phyloP scores from a whole-genome alignment of 2,113 vertebrate species.

The Motacilla tschutschensis region DNA sequence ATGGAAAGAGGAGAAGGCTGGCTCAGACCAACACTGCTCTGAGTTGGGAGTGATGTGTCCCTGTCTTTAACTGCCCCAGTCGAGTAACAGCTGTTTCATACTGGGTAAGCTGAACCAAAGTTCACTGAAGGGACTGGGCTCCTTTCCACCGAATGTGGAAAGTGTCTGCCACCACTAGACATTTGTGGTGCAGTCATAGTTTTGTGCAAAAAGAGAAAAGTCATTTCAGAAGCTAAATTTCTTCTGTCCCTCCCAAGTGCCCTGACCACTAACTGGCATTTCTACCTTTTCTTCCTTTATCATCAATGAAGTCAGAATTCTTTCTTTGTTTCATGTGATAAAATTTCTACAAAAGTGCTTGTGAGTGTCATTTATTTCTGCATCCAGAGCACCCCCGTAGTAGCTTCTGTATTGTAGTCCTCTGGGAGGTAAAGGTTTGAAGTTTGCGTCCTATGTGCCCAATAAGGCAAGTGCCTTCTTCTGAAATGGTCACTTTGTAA shows the following conservation, averaged over 20 bases:
- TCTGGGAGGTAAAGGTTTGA: neutral
- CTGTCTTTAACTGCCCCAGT: neutral
- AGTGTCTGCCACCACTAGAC: neutral
- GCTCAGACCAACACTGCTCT: rapidly evolving
- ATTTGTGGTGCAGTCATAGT: neutral
- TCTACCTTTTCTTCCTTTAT: neutral
- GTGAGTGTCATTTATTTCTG: neutral
- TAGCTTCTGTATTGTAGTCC: neutral
- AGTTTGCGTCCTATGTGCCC: neutral
- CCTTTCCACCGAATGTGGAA: neutral
- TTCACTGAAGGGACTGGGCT: neutral
- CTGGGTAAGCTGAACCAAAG: neutral
- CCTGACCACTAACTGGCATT: neutral
- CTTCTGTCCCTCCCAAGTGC: neutral
- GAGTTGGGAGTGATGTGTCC: neutral
- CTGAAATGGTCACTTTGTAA: neutral
- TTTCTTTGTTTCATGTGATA: neutral
- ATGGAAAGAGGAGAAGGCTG: rapidly evolving
- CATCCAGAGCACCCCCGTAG: neutral
- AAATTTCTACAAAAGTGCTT: neutral
- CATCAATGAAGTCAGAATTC: neutral
- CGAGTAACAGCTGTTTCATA: neutral
- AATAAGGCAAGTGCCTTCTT: neutral
- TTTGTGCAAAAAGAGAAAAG: neutral
- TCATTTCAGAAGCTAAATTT: neutral